Conservation (phyloP, 2,113 vertebrate genomes). For the Anolis carolinensis region DNA sequence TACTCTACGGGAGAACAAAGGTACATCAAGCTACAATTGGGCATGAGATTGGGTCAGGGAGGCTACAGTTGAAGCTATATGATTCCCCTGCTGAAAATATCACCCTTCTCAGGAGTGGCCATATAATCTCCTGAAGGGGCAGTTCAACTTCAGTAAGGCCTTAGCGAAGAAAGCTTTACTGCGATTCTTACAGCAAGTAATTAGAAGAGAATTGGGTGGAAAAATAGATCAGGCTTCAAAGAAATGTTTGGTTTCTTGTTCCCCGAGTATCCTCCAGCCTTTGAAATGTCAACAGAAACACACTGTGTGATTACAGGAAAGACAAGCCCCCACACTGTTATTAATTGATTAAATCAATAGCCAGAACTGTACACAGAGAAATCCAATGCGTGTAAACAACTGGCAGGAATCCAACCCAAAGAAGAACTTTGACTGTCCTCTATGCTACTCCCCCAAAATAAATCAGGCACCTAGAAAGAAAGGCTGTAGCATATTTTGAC, state of each 20-base stretch:
- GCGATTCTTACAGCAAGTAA: slow-evolving; percentile 10
- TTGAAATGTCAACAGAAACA: slow-evolving; percentile 58
- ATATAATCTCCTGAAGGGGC: background rate
- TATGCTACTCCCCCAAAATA: slow-evolving; percentile 51
- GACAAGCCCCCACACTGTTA: slow-evolving; percentile 26
- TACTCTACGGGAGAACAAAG: background rate
- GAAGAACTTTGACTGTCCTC: slow-evolving; percentile 42
- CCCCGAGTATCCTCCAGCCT: background rate
- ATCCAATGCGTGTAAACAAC: slow-evolving; percentile 35
- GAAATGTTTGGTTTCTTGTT: slow-evolving; percentile 12
- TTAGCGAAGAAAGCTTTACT: slow-evolving; percentile 31
- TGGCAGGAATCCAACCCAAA: slow-evolving; percentile 17
- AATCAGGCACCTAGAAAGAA: slow-evolving; percentile 25
- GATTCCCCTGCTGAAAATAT: background rate
- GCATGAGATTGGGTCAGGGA: background rate
- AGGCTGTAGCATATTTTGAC: slow-evolving; percentile 38
- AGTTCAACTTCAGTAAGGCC: background rate
- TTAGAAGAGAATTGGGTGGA: slow-evolving; percentile 9
- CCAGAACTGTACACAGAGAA: slow-evolving; percentile 32
- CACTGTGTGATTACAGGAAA: background rate
- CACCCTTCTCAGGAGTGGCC: background rate
- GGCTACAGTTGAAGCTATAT: background rate
- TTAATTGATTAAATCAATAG: slow-evolving; percentile 66
- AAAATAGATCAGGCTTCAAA: background rate
- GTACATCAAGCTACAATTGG: background rate